These are phyloP conservation scores for Eumeta japonica DNA, from an alignment of 1,140 invertebrate species.

Conservation along the genomic window DNA sequence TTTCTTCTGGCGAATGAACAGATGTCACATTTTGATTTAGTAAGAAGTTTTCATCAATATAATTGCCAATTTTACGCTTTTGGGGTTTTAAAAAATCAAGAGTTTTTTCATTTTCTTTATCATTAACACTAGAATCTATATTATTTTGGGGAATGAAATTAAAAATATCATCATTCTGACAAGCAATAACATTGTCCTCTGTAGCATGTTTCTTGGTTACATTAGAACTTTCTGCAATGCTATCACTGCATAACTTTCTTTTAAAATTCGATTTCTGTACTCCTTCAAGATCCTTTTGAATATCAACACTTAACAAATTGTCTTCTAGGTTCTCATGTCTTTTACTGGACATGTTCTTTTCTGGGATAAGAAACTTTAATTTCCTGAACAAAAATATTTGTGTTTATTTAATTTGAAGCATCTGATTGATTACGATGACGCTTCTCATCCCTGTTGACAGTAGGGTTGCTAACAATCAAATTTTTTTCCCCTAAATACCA, in stretches of 20 bases:
- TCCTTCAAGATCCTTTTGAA: too few species aligned
- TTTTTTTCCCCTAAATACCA: too few species aligned
- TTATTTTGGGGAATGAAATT: conserved; percentile 32
- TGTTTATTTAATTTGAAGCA: too few species aligned
- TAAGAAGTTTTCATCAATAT: conserved; percentile 40
- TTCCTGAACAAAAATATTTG: conserved; percentile 37
- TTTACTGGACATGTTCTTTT: too few species aligned
- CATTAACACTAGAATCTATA: conserved; percentile 9
- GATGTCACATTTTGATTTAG: too few species aligned
- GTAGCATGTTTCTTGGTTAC: conserved; percentile 31
- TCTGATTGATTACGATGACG: too few species aligned
- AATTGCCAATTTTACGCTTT: conserved; percentile 19
- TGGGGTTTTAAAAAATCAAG: conserved; percentile 35
- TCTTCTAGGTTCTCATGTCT: conserved; percentile 15
- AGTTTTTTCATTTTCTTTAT: conserved; percentile 20
- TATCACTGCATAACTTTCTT: conserved; percentile 22
- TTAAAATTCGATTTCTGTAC: too few species aligned
- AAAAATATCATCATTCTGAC: conserved; percentile 28
- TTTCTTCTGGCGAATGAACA: too few species aligned
- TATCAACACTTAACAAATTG: conserved; percentile 37
- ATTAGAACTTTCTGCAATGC: conserved; percentile 12
- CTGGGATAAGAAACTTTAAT: conserved; percentile 27
- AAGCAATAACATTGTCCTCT: conserved; percentile 11
- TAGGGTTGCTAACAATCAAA: too few species aligned
- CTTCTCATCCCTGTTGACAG: too few species aligned